Evolutionary conservation across 2,888 invertebrate genomes (phyloP), one percentile per base, ranked within the genome.

Genomic region (Sarcophaga caerulescens): DNA sequence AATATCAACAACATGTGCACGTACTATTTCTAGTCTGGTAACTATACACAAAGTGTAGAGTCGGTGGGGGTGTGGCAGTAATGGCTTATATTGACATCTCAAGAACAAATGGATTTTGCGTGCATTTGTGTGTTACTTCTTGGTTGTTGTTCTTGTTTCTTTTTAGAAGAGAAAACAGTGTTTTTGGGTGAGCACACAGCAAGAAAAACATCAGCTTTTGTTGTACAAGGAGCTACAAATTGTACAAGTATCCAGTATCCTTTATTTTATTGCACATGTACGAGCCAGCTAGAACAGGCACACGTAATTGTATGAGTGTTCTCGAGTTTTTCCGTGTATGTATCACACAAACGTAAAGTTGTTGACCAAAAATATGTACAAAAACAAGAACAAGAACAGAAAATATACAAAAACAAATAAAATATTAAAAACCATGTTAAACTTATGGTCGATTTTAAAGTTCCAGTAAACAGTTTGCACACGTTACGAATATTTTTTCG

Each of bases 151-250:
- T 57, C 3, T 68, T 45, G 3, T 65, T 65, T 21, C 5, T 19
- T 0, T 44, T 68, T 0, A 47, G 1, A 52, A 52, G 4, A 52
- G 4, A 3, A 52, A 12, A 52, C 47, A 11, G 68, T 45, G 45
- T 81, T 80, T 73, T 66, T 71, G 60, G 19, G 12, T 71, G 70
- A 84, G 47, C 59, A 84, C 59, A 65, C 68, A 74, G 62, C 25
- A 47, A 62, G 52, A 52, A 52, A 17, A 81, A 62, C 14, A 57
- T 12, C 19, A 76, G 68, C 45, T 77, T 71, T 82, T 85, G 57
- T 82, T 75, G 70, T 73, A 85, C 81, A 84, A 78, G 81, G 69
- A 77, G 73, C 81, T 75, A 62, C 45, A 78, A 83, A 74, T 77
- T 47, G 68, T 74, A 81, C 65, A 68, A 44, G 11, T 47, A 83